phyloP scores from a whole-genome alignment of 2,888 invertebrate species.

The Furcula furcula region DNA sequence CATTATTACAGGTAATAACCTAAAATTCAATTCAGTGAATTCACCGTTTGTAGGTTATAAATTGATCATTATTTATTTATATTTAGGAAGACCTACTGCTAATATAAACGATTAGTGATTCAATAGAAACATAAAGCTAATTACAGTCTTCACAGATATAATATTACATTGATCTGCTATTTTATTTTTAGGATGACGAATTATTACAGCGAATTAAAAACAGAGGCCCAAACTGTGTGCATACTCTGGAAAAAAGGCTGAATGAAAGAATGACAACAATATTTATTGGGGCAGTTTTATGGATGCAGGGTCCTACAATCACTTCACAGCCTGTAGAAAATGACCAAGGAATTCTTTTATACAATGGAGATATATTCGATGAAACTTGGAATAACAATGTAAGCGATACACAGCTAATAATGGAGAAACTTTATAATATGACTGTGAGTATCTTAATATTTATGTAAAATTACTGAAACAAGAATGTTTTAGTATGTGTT shows the following conservation, averaged over 20 bases:
- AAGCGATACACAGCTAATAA: slow-evolving; percentile 81
- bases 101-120: too few relatives aligned
- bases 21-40: too few relatives aligned
- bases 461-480: too few relatives aligned
- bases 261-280: slow-evolving; percentile 36
- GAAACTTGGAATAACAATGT: slow-evolving; percentile 45
- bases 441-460: slow-evolving; percentile 21
- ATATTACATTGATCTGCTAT: not conserved
- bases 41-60: too few relatives aligned
- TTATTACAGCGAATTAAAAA: slow-evolving; percentile 64
- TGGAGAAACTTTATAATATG: slow-evolving; percentile 48
- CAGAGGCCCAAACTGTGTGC: slow-evolving; percentile 81
- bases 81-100: too few relatives aligned
- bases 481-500: too few relatives aligned
- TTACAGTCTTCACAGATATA: too few relatives aligned
- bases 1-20: slow-evolving; percentile 33
- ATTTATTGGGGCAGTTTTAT: slow-evolving; percentile 85
- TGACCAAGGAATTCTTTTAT: slow-evolving; percentile 85
- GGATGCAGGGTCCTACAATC: slow-evolving; percentile 89
- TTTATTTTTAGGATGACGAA: slow-evolving; percentile 51
- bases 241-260: slow-evolving; percentile 36
- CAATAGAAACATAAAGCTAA: too few relatives aligned
- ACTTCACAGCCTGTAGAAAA: slow-evolving; percentile 86
- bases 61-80: too few relatives aligned
- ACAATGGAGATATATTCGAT: slow-evolving; percentile 95